Conservation (phyloP, 1,140 invertebrate genomes). For the Phymorhynchus buccinoides region DNA sequence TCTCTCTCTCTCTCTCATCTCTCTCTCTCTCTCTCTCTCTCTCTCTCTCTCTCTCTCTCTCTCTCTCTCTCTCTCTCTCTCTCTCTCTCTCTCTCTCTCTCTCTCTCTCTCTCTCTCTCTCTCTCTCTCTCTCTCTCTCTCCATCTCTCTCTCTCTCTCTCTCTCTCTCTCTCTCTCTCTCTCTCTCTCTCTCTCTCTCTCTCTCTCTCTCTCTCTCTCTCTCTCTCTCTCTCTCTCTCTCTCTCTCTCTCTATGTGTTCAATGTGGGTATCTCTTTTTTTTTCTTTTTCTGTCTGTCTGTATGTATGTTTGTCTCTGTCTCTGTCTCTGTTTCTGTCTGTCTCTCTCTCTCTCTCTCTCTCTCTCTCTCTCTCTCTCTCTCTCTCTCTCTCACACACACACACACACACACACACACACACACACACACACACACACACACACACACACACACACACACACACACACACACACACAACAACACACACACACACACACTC, state of each 20-base stretch:
- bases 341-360: background rate
- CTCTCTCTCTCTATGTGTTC: background rate
- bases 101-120: background rate
- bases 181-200: conserved; percentile 13
- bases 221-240: background rate
- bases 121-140: no score
- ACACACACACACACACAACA: background rate
- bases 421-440: background rate
- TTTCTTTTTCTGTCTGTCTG: no score
- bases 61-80: background rate
- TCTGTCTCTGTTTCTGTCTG: no score
- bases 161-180: background rate
- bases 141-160: background rate
- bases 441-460: background rate
- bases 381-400: background rate
- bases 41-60: background rate
- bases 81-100: background rate
- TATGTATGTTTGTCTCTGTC: no score
- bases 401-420: background rate
- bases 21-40: background rate
- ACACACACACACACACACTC: background rate
- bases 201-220: conserved; percentile 13
- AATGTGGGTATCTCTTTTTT: background rate
- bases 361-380: background rate
- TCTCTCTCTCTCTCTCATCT: background rate